Evolutionary conservation across 1,140 invertebrate species (phyloP), one percentile per base, ranked within the genome.

Genomic region (Magallana gigas): DNA sequence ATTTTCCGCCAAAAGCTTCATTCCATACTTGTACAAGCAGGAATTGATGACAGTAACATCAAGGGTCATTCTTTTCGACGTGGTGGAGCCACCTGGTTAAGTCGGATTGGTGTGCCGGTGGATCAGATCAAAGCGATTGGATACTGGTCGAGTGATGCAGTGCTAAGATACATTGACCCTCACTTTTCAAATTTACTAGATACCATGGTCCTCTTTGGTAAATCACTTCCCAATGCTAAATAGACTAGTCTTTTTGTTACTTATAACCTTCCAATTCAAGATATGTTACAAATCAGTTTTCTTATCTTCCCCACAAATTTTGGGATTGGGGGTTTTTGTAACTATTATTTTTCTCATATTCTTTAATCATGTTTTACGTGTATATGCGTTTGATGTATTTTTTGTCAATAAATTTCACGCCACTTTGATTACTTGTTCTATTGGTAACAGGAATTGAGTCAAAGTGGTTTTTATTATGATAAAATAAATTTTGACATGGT

Each of bases 151-250:
- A 88, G 83, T 81, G 87, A 88, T 57, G 83, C 87, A 8, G 82
- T 84, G 23, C 29, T 81, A 23, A 71, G 83, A 60, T 88, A 88
- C 29, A 88, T 71, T 57, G 86, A 87, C 9, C 59, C 86, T n/a
- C 29, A 62, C 56, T 87, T 83, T 60, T 80, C 85, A 29, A 57
- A 80, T 8, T 59, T 81, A 82, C 12, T 86, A 81, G 23, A 81
- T 82, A 62, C 16, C 12, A 81, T 81, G 76, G 9, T 57, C 23
- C 57, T 8, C 36, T 86, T 86, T 82, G 85, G 85, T 59, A 58
- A 4, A 59, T 86, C 76, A 23, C 18, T 71, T 23, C 1, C 23
- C 23, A 23, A 23, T 23, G 1, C 23, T 23, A 23, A 23, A 23
- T 23, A 23, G 23, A 23, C 23, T 23, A 23, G 23, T 23, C 0